phyloP scores from a whole-genome alignment of 2,888 invertebrate genomes.

The Phasia obesa region DNA sequence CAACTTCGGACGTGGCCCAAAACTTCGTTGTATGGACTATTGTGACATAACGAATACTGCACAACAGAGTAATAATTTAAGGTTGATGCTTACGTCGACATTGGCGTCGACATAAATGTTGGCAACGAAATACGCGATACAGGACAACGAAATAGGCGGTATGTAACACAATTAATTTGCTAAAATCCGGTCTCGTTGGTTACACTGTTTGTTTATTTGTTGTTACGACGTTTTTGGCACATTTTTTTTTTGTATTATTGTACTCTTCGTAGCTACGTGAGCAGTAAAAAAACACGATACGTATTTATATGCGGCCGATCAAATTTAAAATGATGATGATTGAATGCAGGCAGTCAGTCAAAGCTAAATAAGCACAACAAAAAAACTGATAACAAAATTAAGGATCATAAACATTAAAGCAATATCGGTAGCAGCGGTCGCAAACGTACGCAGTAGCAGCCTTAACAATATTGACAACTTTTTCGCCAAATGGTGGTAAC shows the following conservation, averaged over 20 bases:
- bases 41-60: slow-evolving; percentile 57
- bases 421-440: slow-evolving; percentile 46
- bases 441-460: slow-evolving; percentile 18
- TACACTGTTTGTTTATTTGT: background rate
- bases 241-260: slow-evolving; percentile 33
- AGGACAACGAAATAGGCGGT: slow-evolving; percentile 52
- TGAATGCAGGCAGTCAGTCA: slow-evolving; percentile 79
- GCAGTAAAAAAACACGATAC: slow-evolving; percentile 74
- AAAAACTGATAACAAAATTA: slow-evolving; percentile 82
- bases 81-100: slow-evolving; percentile 15
- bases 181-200: slow-evolving; percentile 42
- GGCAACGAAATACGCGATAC: background rate
- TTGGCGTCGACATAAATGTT: slow-evolving; percentile 32
- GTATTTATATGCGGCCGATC: slow-evolving; percentile 83
- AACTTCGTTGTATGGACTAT: slow-evolving; percentile 66
- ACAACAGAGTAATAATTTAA: slow-evolving; percentile 14
- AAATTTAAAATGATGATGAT: slow-evolving; percentile 82
- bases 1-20: slow-evolving; percentile 71
- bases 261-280: slow-evolving; percentile 63
- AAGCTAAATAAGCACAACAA: slow-evolving; percentile 40
- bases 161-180: slow-evolving; percentile 65
- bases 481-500: slow-evolving; percentile 64
- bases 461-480: slow-evolving; percentile 49
- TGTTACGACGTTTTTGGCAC: slow-evolving; percentile 1
- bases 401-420: slow-evolving; percentile 80